Conservation (phyloP, 2,113 vertebrate species). For the Mastomys natalensis region DNA sequence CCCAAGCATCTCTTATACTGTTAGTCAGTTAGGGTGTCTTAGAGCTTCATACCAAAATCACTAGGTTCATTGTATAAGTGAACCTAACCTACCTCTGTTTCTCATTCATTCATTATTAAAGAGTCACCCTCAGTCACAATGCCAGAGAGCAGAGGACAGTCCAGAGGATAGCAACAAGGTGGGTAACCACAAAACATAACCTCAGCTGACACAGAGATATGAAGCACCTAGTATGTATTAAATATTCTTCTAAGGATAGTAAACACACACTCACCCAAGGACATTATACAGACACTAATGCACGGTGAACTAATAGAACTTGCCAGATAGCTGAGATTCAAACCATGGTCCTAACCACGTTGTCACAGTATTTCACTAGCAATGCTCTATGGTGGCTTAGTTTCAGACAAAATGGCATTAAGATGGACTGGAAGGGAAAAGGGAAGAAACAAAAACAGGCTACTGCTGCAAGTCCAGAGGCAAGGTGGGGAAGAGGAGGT, state of each 20-base stretch:
- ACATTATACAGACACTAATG: not conserved
- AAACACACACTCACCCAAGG: not conserved
- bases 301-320: not conserved
- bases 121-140: not conserved
- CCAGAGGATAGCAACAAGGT: not conserved
- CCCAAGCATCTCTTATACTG: accelerated
- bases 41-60: not conserved
- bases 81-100: not conserved
- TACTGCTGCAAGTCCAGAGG: accelerated
- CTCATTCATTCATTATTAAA: not conserved
- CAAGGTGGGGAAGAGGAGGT: accelerated
- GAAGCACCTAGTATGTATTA: not conserved
- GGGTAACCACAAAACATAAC: not conserved
- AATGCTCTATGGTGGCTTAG: not conserved
- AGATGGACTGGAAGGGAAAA: not conserved
- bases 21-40: not conserved
- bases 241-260: not conserved
- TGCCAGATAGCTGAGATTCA: not conserved
- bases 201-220: too few relatives aligned
- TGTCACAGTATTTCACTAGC: accelerated
- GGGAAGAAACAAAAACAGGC: not conserved
- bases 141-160: not conserved
- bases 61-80: not conserved
- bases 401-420: not conserved
- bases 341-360: accelerated